A percentile compares a stretch with the other conserved stretches of the same genome.
phyloP scores from a whole-genome alignment of 2,888 invertebrate genomes.

The Apamea epomidion region DNA sequence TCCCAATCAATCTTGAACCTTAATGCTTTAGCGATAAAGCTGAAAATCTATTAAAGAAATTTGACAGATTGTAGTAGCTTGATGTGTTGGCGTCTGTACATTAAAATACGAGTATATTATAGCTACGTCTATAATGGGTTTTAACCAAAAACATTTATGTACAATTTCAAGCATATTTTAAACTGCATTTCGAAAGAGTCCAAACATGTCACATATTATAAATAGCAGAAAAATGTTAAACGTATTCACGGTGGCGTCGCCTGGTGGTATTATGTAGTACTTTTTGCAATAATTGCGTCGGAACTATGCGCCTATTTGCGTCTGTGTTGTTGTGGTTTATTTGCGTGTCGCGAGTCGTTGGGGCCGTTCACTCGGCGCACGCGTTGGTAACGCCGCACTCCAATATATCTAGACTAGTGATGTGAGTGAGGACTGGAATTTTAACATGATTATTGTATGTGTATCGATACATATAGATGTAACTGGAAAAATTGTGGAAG shows the following conservation, averaged over 20 bases:
- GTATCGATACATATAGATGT: background rate
- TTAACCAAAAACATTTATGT: constrained; percentile 9
- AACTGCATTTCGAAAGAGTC: constrained; percentile 29
- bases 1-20: too few species aligned
- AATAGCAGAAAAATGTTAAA: constrained; percentile 60
- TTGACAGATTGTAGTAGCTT: too few species aligned
- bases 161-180: constrained; percentile 24
- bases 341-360: constrained; percentile 86
- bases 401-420: constrained; percentile 61
- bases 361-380: constrained; percentile 85
- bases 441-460: constrained; percentile 5
- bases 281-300: constrained; percentile 77
- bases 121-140: background rate
- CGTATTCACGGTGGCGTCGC: constrained; percentile 45
- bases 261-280: constrained; percentile 55
- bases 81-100: too few species aligned
- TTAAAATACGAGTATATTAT: background rate
- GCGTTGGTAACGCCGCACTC: constrained; percentile 62
- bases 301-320: constrained; percentile 82
- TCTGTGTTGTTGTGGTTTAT: constrained; percentile 79
- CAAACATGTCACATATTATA: constrained; percentile 39
- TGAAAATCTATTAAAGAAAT: too few species aligned
- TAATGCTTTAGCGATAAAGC: too few species aligned
- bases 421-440: constrained; percentile 39
- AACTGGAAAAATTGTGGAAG: too few species aligned